Base-by-base conservation (phyloP, 2,888 invertebrate genomes). In the Doris montereyensis region DNA sequence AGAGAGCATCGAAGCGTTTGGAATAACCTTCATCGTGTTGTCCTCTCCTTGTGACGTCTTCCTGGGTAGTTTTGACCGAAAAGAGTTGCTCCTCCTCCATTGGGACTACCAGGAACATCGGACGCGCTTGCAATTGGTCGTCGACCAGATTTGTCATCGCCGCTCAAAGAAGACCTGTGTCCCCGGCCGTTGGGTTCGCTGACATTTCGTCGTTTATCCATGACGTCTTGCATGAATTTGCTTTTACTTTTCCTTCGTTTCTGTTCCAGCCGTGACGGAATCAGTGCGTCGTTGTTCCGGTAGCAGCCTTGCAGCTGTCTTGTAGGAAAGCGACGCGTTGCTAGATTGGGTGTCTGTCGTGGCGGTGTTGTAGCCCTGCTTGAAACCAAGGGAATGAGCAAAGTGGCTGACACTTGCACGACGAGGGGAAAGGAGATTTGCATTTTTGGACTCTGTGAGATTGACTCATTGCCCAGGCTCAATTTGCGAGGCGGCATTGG, bases 141-240 rank as follows among this genome's bases (percentile, higher is more conserved):
- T 52, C 28, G 13, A 32, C 10, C 41, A 3, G 21, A 17, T 24
- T 17, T 35, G 21, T 41, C 21, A 1, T 21, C n/a, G 2, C 5
- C 17, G n/a, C 28, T 24, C 24, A 30, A 24, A 2, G 41, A 72
- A n/a, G n/a, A n/a, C n/a, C n/a, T n/a, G n/a, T n/a, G n/a, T 1
- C 24, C 52, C 41, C 21, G 1, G 8, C 30, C 24, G 24, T 35
- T 74, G n/a, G 74, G 74, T 58, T 74, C 74, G 30, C 74, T 74
- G 1, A 28, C n/a, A 30, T 74, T 74, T 24, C 74, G 74, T 58
- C 28, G 24, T 28, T 74, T 74, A 28, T 74, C 74, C 3, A 74
- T 74, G 41, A 41, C 74, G 41, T 74, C 74, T 30, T 74, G 74
- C 74, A 74, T 74, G n/a, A 74, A 74, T 58, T 74, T 74, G 58